phyloP scores from a whole-genome alignment of 2,113 vertebrate genomes.

The Hyperopisus bebe region DNA sequence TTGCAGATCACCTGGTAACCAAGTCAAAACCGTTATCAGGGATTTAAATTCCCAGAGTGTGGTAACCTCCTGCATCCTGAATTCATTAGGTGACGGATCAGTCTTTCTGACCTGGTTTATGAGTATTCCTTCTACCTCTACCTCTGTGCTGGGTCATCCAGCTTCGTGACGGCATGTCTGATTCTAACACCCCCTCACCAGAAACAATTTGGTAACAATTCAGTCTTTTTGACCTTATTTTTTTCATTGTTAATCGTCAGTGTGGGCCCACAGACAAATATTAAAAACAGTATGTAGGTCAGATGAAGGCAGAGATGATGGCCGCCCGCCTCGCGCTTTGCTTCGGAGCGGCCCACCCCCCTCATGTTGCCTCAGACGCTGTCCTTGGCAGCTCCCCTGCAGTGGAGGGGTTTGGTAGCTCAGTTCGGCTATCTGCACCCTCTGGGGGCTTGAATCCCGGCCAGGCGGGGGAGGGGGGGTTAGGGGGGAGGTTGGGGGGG shows the following conservation, averaged over 20 bases:
- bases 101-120: not conserved
- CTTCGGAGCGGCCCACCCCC: not conserved
- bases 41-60: not conserved
- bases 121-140: not conserved
- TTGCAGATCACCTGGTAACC: not conserved
- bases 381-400: not conserved
- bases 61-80: not conserved
- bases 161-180: not conserved
- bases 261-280: not conserved
- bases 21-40: not conserved
- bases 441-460: not conserved
- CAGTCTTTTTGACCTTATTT: not conserved
- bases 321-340: not conserved
- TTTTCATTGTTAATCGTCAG: not conserved
- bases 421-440: not conserved
- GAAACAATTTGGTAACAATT: not conserved
- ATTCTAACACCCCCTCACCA: not conserved
- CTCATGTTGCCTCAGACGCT: not conserved
- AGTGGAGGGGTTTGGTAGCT: not conserved
- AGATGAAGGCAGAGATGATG: not conserved
- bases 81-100: not conserved
- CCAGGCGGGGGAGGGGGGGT: not conserved
- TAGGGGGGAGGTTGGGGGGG: not conserved
- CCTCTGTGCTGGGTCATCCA: not conserved
- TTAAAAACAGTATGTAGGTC: not conserved